Evolutionary conservation across 2,113 vertebrate genomes (phyloP).

Genomic region (Psophia crepitans): DNA sequence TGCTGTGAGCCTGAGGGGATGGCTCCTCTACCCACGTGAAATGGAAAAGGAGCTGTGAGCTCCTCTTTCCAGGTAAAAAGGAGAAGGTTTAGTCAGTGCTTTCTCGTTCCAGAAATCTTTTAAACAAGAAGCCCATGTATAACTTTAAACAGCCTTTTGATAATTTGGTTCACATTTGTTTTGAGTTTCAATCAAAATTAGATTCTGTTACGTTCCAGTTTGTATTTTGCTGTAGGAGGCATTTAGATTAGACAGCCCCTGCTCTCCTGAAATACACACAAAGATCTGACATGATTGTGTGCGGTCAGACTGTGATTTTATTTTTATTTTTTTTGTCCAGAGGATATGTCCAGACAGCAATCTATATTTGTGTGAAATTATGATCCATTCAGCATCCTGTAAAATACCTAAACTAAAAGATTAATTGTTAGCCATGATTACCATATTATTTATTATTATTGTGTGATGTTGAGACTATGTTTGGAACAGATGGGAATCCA

Average conservation of each 20-base stretch:
- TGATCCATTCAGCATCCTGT: neutral
- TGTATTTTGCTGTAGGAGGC: neutral
- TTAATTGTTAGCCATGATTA: conserved; percentile 49
- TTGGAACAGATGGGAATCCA: conserved; percentile 69
- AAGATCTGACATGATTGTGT: neutral
- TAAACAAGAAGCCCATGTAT: neutral
- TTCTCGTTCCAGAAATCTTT: neutral
- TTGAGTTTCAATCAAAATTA: neutral
- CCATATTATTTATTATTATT: conserved; percentile 41
- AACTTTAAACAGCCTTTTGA: neutral
- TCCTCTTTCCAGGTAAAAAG: neutral
- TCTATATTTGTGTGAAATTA: neutral
- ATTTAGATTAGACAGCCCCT: neutral
- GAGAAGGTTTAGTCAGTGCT: neutral
- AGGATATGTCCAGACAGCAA: neutral
- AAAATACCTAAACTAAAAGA: conserved; percentile 18
- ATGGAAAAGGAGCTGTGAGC: too few relatives aligned
- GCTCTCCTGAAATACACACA: neutral
- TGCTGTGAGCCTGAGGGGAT: neutral
- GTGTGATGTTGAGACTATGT: conserved; percentile 51
- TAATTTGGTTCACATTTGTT: neutral
- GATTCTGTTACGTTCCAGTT: neutral
- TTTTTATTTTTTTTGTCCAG: neutral
- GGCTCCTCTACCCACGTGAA: neutral
- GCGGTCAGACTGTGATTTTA: neutral